Evolutionary conservation across 2,797 vertebrate genomes (phyloP), one percentile per base, ranked within the genome.

Genomic region (Acipenser transmontanus): DNA sequence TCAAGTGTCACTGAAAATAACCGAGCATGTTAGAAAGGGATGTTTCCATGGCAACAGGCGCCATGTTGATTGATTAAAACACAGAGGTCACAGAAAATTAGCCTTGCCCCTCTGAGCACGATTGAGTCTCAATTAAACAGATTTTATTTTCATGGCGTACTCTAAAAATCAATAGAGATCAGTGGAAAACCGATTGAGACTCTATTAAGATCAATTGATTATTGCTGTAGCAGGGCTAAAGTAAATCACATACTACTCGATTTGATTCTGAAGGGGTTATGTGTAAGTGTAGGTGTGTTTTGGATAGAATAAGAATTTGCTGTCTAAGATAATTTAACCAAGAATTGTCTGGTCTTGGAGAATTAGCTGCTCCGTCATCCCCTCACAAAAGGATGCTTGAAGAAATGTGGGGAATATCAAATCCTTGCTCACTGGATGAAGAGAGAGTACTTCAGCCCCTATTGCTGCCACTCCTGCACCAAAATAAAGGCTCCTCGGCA

Each of bases 111-210:
- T 76, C 80, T 65, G 72, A 73, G 76, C 47, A 64, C 66, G 71
- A 76, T 72, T 63, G 65, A 80, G 77, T 84, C 85, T 81, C 81
- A 82, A 74, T 84, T 84, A 82, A 83, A 78, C n/a, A 56, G 69
- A 77, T 76, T 79, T 85, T 34, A 34, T 34, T 84, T 80, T 71
- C 74, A 76, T 48, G 71, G 67, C 34, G 50, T 60, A 47, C 67
- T 10, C 65, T 50, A 54, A 12, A 12, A 81, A 77, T 83, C 74
- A 66, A 65, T 77, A 72, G 69, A 69, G 66, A 54, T 78, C 67
- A 73, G 78, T 85, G 81, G 80, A 84, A 80, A 75, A 76, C 77
- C 77, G 62, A 65, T 77, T 71, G 61, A 56, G 50, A 73, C 71
- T 67, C 60, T 14, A 20, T 61, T 47, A 61, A 61, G 60, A 6